Percentiles rank a stretch among this genome's conserved stretches.
Conservation (phyloP, 2,888 invertebrate genomes). For the Panorpa germanica region DNA sequence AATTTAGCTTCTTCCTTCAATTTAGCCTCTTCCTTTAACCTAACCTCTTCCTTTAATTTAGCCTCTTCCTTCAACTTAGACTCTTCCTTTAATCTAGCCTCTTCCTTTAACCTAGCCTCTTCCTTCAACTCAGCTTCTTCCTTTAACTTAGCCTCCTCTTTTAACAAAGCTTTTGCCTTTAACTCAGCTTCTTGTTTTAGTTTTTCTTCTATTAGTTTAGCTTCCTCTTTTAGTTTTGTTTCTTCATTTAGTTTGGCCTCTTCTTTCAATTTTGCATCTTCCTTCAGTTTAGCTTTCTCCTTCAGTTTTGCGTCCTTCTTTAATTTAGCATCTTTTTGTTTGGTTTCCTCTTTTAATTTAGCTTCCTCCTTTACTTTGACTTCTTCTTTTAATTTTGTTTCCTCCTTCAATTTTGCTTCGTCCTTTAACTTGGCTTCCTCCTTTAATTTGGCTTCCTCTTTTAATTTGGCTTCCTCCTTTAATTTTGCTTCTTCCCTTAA, state of each 20-base stretch:
- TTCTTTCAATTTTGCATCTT: constrained; percentile 13
- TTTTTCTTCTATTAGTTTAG: constrained; percentile 10
- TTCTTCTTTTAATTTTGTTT: constrained; percentile 12
- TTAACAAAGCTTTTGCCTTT: constrained; percentile 9
- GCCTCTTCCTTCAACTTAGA: constrained; percentile 9
- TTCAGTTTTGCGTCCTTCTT: constrained; percentile 11
- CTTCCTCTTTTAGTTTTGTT: constrained; percentile 7
- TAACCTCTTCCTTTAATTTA: constrained; percentile 7
- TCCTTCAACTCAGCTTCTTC: constrained; percentile 9
- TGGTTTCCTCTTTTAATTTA: constrained; percentile 13
- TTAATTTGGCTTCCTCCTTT: constrained; percentile 13
- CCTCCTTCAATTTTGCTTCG: constrained; percentile 11
- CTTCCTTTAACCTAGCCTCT: constrained; percentile 10
- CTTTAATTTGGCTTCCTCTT: constrained; percentile 12
- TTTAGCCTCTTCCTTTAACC: constrained; percentile 8
- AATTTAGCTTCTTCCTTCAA: constrained; percentile 9
- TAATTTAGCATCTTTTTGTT: constrained; percentile 11
- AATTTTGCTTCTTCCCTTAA: constrained; percentile 13
- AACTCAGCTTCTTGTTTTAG: constrained; percentile 10
- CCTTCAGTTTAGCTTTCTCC: constrained; percentile 13
- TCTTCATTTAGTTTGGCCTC: constrained; percentile 13
- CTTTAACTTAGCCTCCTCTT: constrained; percentile 8
- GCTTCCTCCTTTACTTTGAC: constrained; percentile 11
- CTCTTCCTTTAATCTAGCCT: constrained; percentile 8
- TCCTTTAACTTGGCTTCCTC: constrained; percentile 11